phyloP scores from a whole-genome alignment of 2,888 invertebrate genomes.

The Monopis laevigella region DNA sequence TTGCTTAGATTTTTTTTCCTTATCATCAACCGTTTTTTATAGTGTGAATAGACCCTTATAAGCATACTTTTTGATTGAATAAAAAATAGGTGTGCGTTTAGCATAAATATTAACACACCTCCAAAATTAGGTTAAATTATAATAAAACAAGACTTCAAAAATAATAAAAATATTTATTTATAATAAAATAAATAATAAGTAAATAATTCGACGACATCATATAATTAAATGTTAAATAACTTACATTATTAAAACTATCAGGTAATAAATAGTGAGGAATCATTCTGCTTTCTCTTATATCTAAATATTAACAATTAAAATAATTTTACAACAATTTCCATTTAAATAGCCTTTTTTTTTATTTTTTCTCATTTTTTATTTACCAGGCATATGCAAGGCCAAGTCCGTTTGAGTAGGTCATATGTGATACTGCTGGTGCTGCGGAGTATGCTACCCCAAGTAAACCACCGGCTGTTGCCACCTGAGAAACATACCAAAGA shows the following conservation, averaged over 20 bases:
- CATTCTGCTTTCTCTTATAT: slow-evolving; percentile 30
- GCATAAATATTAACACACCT: too few relatives aligned
- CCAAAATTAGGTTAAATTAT: neutral
- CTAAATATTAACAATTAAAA: slow-evolving; percentile 7
- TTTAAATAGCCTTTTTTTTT: neutral
- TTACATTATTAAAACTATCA: slow-evolving; percentile 34
- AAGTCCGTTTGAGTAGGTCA: slow-evolving; percentile 65
- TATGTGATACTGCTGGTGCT: slow-evolving; percentile 70
- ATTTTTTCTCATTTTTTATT: slow-evolving; percentile 18
- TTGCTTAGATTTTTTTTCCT: too few relatives aligned
- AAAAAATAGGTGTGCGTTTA: too few relatives aligned
- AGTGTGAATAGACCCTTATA: too few relatives aligned
- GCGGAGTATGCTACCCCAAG: slow-evolving; percentile 70
- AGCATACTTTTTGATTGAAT: too few relatives aligned
- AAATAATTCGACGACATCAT: neutral
- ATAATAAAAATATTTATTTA: neutral
- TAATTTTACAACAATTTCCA: slow-evolving; percentile 4
- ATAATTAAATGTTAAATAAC: slow-evolving; percentile 22
- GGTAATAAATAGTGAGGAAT: slow-evolving; percentile 60
- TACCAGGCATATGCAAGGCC: slow-evolving; percentile 68
- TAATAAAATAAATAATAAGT: neutral
- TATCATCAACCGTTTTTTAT: too few relatives aligned
- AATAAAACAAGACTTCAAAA: neutral
- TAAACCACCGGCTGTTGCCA: slow-evolving; percentile 56
- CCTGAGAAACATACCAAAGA: slow-evolving; percentile 29